Evolutionary conservation across 1,140 invertebrate species (phyloP).

Genomic region (Drosophila aff.): DNA sequence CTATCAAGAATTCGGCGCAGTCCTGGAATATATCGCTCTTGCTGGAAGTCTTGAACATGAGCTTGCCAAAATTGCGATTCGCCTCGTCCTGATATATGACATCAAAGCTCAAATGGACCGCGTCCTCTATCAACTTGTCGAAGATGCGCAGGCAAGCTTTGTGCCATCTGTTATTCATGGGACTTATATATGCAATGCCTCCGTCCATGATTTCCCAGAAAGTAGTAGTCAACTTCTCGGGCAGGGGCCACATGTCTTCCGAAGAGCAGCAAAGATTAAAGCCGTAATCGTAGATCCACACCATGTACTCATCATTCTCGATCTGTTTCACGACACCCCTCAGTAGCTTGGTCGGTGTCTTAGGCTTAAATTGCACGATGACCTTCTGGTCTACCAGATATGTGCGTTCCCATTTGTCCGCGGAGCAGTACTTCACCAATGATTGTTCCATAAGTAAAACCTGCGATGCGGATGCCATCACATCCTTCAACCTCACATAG

Average conservation of each 20-base stretch:
- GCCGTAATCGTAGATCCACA: conserved; percentile 54
- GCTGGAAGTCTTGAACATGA: conserved; percentile 6
- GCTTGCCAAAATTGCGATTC: conserved; percentile 25
- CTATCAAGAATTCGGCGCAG: conserved; percentile 18
- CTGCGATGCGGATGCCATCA: neutral
- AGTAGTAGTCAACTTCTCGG: neutral
- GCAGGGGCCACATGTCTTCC: conserved; percentile 43
- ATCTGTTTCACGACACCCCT: conserved; percentile 29
- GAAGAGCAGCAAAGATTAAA: conserved; percentile 30
- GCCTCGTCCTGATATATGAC: neutral
- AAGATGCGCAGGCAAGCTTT: neutral
- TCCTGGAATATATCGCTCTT: neutral
- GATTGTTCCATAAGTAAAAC: conserved; percentile 25
- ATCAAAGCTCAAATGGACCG: neutral
- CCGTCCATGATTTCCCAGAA: conserved; percentile 11
- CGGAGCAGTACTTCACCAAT: conserved; percentile 4
- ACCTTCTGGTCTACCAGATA: conserved; percentile 30
- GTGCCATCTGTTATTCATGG: conserved; percentile 23
- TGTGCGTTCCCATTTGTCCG: neutral
- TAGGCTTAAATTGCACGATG: conserved; percentile 31
- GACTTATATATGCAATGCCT: conserved; percentile 23
- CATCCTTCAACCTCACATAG: conserved; percentile 31
- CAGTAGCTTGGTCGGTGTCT: conserved; percentile 16
- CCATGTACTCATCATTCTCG: conserved; percentile 31
- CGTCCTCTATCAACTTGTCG: conserved; percentile 10